These are phyloP conservation scores for Eleginops maclovinus DNA, from an alignment of 2,113 vertebrate species.

Conservation along the genomic window DNA sequence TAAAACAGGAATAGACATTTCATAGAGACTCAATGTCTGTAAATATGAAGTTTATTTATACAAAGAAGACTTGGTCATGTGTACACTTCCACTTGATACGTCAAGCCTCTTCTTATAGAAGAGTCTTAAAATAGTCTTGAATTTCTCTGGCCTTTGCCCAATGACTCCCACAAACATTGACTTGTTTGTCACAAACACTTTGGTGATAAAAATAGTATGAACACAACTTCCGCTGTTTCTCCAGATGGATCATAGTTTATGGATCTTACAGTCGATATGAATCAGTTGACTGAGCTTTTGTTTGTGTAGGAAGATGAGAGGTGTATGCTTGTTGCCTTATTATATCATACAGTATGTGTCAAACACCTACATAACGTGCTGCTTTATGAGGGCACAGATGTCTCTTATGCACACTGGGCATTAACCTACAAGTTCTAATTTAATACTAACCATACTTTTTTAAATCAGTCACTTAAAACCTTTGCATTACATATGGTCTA, in stretches of 20 bases:
- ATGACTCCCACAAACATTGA: neutral
- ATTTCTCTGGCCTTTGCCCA: neutral
- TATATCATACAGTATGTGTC: neutral
- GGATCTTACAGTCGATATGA: neutral
- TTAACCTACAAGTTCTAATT: constrained; percentile 1
- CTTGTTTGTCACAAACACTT: neutral
- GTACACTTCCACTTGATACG: neutral
- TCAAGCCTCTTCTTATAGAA: neutral
- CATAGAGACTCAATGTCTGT: too few species aligned
- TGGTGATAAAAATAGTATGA: neutral
- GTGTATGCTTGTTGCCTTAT: neutral
- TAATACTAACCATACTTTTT: neutral
- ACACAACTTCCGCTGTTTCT: neutral
- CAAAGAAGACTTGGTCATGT: neutral
- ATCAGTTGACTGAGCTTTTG: neutral
- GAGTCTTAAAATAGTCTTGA: neutral
- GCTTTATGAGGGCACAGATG: neutral
- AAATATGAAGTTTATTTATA: too few species aligned
- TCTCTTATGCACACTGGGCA: neutral
- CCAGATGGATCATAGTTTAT: neutral
- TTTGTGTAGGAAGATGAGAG: neutral
- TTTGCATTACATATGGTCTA: neutral
- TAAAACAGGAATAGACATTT: too few species aligned
- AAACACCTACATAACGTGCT: neutral
- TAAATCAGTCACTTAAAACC: neutral